Evolutionary conservation across 1,140 invertebrate species (phyloP).

Genomic region (Ruditapes philippinarum): DNA sequence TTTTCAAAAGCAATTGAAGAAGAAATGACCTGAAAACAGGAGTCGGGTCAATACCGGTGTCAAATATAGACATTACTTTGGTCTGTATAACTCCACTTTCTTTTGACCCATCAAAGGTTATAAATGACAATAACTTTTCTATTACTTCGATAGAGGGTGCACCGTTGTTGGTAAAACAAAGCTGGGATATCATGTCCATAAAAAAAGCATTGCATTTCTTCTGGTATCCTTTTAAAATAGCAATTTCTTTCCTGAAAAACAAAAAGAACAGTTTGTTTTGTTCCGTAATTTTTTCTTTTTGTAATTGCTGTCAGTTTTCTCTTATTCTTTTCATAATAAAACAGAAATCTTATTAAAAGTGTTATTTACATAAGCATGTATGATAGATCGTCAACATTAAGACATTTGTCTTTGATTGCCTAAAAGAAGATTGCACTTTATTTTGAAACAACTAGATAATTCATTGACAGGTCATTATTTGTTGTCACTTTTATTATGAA

Average conservation of each 20-base stretch:
- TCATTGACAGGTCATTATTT: too few species aligned
- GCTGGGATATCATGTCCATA: conserved; percentile 81
- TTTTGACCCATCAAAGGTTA: conserved; percentile 64
- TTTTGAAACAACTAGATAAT: too few species aligned
- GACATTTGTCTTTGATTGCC: too few species aligned
- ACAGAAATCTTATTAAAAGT: too few species aligned
- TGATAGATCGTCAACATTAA: too few species aligned
- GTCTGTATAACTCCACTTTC: conserved; percentile 53
- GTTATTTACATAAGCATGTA: too few species aligned
- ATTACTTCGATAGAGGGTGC: conserved; percentile 78
- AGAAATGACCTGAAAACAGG: conserved; percentile 81
- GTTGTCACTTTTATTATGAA: too few species aligned
- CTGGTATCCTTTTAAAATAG: conserved; percentile 75
- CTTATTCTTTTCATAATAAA: too few species aligned
- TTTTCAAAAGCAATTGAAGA: conserved; percentile 77
- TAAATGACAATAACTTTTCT: conserved; percentile 75
- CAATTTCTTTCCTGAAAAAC: conserved; percentile 72
- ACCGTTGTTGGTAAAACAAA: conserved; percentile 78
- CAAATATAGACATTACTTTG: conserved; percentile 76
- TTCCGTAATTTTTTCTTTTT: too few species aligned
- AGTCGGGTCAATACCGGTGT: conserved; percentile 79
- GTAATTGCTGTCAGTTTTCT: too few species aligned
- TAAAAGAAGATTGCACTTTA: too few species aligned
- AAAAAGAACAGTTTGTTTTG: too few species aligned
- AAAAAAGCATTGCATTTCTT: conserved; percentile 78